Conservation (phyloP, 2,797 vertebrate species). For the Eurystomus glaucurus region DNA sequence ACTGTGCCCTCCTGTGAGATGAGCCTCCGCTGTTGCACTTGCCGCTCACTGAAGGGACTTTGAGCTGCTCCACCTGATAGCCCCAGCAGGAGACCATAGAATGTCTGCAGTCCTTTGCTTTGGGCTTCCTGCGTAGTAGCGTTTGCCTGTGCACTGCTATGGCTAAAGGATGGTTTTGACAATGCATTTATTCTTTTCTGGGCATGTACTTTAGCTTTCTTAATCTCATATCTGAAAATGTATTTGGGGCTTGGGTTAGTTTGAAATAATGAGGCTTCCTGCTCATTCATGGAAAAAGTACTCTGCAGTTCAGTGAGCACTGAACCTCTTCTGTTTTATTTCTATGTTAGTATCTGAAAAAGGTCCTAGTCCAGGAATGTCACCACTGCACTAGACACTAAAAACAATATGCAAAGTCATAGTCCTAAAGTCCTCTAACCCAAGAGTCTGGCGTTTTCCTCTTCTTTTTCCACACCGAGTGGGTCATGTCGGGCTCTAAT, state of each 20-base stretch:
- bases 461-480: background rate
- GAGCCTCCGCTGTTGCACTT: background rate
- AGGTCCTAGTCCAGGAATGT: background rate
- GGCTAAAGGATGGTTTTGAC: background rate
- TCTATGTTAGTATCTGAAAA: background rate
- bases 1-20: background rate
- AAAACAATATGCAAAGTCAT: background rate
- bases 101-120: background rate
- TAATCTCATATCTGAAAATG: background rate
- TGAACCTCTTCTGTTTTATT: background rate
- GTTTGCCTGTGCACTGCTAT: background rate
- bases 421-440: background rate
- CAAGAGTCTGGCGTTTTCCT: background rate
- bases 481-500: background rate
- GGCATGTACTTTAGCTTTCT: background rate
- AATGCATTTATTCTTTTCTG: background rate
- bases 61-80: background rate
- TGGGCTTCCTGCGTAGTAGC: background rate
- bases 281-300: background rate
- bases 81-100: background rate
- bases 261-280: background rate
- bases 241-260: background rate
- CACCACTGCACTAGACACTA: background rate
- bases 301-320: background rate
- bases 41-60: background rate